phyloP scores from a whole-genome alignment of 37 sponge, comb jelly and placozoan genomes.

The Chondrilla cf. caribensis region DNA sequence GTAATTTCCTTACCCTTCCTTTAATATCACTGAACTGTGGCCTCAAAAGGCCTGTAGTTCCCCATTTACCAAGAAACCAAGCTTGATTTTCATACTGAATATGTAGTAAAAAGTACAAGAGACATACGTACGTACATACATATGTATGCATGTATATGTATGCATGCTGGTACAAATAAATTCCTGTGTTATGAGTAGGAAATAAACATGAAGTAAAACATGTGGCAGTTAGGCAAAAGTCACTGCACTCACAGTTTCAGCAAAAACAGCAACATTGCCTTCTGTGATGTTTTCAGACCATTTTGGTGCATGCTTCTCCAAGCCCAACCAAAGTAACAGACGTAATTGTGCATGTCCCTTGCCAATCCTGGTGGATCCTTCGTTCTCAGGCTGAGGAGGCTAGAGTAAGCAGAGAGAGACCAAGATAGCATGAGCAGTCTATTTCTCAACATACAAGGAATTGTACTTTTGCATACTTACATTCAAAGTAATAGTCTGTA shows the following conservation, averaged over 20 bases:
- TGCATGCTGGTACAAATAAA: not conserved
- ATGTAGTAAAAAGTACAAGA: not conserved
- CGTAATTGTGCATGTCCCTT: conserved; percentile 57
- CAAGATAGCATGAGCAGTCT: too few relatives aligned
- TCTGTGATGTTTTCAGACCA: conserved; percentile 48
- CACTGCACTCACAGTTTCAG: conserved; percentile 79
- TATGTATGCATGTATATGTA: not conserved
- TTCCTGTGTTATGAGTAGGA: not conserved
- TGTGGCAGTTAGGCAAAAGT: not conserved
- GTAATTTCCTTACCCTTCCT: conserved; percentile 60
- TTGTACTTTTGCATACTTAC: too few relatives aligned
- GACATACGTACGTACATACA: not conserved
- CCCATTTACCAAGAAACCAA: conserved; percentile 69
- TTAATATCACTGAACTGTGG: conserved; percentile 75
- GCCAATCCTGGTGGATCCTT: too few relatives aligned
- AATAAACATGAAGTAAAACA: not conserved
- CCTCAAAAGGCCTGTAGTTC: conserved; percentile 51
- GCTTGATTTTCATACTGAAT: conserved; percentile 74
- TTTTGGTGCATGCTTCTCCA: conserved; percentile 62
- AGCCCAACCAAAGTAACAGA: conserved; percentile 85
- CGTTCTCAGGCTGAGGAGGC: too few relatives aligned
- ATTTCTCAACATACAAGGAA: too few relatives aligned
- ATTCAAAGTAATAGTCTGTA: conserved; percentile 74
- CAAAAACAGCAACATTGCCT: conserved; percentile 86
- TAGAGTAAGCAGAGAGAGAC: too few relatives aligned